Evolutionary conservation across 2,797 vertebrate genomes (phyloP).

Genomic region (Neoniphon sammara): DNA sequence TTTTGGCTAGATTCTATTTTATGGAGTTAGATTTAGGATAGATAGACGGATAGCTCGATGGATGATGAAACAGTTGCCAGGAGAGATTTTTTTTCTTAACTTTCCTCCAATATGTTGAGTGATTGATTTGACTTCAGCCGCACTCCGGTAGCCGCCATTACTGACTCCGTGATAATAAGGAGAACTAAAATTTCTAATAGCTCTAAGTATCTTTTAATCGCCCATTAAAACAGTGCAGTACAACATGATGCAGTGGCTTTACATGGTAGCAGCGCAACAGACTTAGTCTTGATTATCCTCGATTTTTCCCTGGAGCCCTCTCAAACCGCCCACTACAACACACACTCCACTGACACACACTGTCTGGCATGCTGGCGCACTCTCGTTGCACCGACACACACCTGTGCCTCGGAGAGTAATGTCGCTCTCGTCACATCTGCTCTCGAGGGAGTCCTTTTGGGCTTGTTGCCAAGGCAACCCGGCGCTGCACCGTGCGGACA

Average conservation of each 20-base stretch:
- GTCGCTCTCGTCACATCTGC: constrained; percentile 74
- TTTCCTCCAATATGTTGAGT: not conserved
- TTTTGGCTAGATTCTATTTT: not conserved
- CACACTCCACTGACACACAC: constrained; percentile 68
- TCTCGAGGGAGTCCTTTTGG: constrained; percentile 77
- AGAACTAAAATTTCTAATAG: constrained; percentile 37
- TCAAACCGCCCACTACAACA: constrained; percentile 60
- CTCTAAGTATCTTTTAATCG: constrained; percentile 57
- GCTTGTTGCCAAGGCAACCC: constrained; percentile 82
- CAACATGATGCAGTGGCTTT: constrained; percentile 49
- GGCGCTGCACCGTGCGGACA: constrained; percentile 67
- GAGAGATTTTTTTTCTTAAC: constrained; percentile 1
- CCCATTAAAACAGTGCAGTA: constrained; percentile 40
- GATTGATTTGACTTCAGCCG: constrained; percentile 10
- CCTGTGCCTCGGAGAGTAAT: constrained; percentile 79
- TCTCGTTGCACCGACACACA: constrained; percentile 75
- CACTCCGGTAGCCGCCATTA: constrained; percentile 1
- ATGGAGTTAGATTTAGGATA: not conserved
- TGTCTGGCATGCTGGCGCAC: constrained; percentile 61
- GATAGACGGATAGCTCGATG: not conserved
- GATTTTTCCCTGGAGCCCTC: constrained; percentile 66
- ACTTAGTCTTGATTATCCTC: constrained; percentile 73
- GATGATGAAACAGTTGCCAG: not conserved
- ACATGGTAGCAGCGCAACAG: constrained; percentile 57
- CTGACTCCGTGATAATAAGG: constrained; percentile 11